Evolutionary conservation across 1,140 invertebrate genomes (phyloP), one percentile per base, ranked within the genome.

Genomic region (Uloborus diversus): DNA sequence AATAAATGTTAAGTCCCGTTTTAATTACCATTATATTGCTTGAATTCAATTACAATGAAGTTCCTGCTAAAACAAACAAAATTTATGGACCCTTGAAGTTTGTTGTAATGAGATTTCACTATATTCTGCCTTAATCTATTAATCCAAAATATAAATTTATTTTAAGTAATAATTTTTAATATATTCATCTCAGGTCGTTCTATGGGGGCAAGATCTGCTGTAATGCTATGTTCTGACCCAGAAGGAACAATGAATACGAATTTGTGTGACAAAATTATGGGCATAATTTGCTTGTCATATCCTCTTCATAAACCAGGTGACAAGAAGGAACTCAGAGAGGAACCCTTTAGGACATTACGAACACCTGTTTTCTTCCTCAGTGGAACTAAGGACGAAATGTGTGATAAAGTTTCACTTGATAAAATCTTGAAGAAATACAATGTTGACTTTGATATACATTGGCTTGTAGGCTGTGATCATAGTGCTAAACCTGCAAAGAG

Each of bases 381-480:
- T 42, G 73, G 73, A 14, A 56, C 73, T 9, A 76, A 65, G 20
- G 73, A 76, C 57, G 73, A 76, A 76, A 76, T 76, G 73, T 76
- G 73, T 56, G 23, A 76, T 27, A 64, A 20, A n/a, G 30, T 20
- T n/a, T 37, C 56, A 25, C 28, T 76, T 2, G 61, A 76, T 32
- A 56, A 65, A n/a, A 32, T 65, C n/a, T 37, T 76, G 13, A 13
- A 11, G 4, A 28, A 4, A 23, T 47, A 56, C 4, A 65, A 76
- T 56, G 28, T 47, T 7, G 47, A 42, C 20, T 76, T 28, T 65
- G 66, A 66, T 65, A 23, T 76, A 28, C 23, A 65, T 13, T 76
- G 73, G 73, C 61, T 76, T 33, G 61, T 53, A 27, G 61, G 61
- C 0, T 65, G 28, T n/a, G 28, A 56, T 14, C 73, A 76, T 30